Percentiles rank a stretch among this genome's conserved stretches.
Evolutionary conservation across 2,113 vertebrate species (phyloP).

Genomic region (Campylomormyrus tamandua): DNA sequence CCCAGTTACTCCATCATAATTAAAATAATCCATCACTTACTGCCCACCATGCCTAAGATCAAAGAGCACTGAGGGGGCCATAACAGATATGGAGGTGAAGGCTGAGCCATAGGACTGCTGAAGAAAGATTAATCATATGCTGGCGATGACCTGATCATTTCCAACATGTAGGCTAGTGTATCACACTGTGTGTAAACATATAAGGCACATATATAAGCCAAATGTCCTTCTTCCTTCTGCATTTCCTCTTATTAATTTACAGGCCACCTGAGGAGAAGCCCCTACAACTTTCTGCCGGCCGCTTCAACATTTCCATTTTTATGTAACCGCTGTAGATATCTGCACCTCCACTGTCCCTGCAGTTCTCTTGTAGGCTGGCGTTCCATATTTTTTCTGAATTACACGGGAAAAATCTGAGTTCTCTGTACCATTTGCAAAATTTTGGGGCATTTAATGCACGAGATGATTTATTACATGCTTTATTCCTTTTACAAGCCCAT

Average conservation of each 20-base stretch:
- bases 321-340: neutral
- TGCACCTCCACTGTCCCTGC: neutral
- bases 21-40: neutral
- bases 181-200: neutral
- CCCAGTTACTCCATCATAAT: neutral
- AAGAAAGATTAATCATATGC: neutral
- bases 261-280: neutral
- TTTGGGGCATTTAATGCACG: neutral
- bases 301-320: neutral
- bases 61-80: neutral
- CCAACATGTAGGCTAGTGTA: neutral
- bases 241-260: neutral
- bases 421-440: neutral
- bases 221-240: neutral
- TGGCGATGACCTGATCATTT: neutral
- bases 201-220: neutral
- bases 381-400: neutral
- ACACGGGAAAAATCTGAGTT: neutral
- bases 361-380: neutral
- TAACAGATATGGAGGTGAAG: neutral
- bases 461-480: neutral
- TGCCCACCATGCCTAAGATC: neutral
- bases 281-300: neutral
- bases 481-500: neutral
- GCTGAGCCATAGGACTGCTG: neutral